These are phyloP conservation scores for Hemibagrus guttatus DNA, from an alignment of 2,797 vertebrate species.

Conservation along the genomic window DNA sequence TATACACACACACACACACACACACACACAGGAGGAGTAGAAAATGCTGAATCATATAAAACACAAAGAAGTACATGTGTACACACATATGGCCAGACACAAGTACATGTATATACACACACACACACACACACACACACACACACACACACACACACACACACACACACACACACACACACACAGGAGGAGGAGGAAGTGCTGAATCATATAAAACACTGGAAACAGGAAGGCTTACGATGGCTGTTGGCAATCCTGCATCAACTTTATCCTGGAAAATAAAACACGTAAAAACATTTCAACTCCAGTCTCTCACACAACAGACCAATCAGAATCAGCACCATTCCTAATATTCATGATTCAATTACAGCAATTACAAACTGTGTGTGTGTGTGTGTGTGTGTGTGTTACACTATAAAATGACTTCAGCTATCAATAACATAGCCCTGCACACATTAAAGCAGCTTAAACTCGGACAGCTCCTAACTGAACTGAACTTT, in stretches of 20 bases:
- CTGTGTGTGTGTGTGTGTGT: background rate
- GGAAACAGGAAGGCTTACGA: slow-evolving; percentile 80
- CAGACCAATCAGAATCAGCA: background rate
- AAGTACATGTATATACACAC: too few relatives aligned
- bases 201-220: background rate
- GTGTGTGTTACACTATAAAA: background rate
- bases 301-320: too few relatives aligned
- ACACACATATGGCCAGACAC: too few relatives aligned
- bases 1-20: background rate
- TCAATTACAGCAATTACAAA: background rate
- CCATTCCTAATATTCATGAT: background rate
- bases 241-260: slow-evolving; percentile 93
- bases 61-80: too few relatives aligned
- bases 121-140: background rate
- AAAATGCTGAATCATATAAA: too few relatives aligned
- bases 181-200: background rate
- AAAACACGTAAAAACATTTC: background rate
- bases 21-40: too few relatives aligned
- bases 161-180: background rate
- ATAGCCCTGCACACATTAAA: background rate
- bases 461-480: background rate
- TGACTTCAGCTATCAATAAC: background rate
- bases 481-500: background rate
- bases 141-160: background rate
- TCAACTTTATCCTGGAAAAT: slow-evolving; percentile 91